Base-by-base conservation (phyloP, 2,113 vertebrate species). In the Bungarus multicinctus region DNA sequence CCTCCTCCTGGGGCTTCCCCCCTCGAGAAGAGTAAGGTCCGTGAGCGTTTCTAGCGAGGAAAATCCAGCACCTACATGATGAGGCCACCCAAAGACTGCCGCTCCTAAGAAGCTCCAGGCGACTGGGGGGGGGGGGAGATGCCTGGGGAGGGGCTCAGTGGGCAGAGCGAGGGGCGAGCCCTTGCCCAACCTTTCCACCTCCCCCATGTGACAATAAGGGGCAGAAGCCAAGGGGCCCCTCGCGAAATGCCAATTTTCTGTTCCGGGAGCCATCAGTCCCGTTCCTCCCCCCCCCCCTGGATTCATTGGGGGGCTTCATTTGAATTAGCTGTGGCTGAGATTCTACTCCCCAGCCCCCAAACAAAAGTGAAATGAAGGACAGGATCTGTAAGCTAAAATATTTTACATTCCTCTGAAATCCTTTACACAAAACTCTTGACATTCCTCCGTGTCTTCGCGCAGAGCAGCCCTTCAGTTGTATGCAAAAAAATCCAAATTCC, bases 391-490 rank as follows among this genome's bases (percentile, higher is more conserved):
- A 53, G 90, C 55, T 92, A 95, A 93, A 93, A 91, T 91, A 93
- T 16, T 93, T 94, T 92, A 96, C 85, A 11, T 96, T 95, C 88
- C 58, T 94, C 64, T 94, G 85, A 88, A 95, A 58, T 69, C 2
- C 14, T 64, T 92, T 95, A 95, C 74, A 52, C 47, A 64, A 94
- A 94, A 43, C 69, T 74, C 88, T 91, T 47, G 52, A 92, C 89
- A 93, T 57, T 89, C 54, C 34, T 74, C 95, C 69, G 27, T 22
- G 39, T 23, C 11, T 87, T 91, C 94, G 64, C 85, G 85, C 92
- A 30, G 91, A 90, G 54, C 93, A 93, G 87, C 88, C 95, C 91
- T 94, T 54, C 25, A 81, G 89, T 92, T 25, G 64, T 55, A 95
- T 50, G n/a, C 39, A 60, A 87, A 88, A 85, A 92, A 54, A 88